Base-by-base conservation (phyloP, 2,113 vertebrate species). In the Anolis sagrei region DNA sequence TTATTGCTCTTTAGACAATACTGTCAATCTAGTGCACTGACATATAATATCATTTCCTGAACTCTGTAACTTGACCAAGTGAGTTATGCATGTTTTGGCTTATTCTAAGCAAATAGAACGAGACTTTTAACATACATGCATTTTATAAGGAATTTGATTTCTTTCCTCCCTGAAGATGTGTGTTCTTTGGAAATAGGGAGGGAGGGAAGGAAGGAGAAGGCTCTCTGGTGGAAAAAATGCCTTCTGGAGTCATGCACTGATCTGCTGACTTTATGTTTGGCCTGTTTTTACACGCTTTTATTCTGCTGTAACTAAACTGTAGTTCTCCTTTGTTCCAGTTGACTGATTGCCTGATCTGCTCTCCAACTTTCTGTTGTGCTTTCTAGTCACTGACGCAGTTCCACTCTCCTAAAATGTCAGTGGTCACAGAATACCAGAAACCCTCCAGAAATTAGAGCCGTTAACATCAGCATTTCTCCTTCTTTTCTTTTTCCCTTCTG, bases 321-420 rank as follows among this genome's bases (percentile, higher is more conserved):
- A 80, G 70, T 80, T 80, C 78, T 58, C 72, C 74, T 68, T 84
- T 74, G 77, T 84, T 84, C 77, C 61, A 76, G 77, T 79, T 84
- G 68, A 76, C 58, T 69, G 77, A 7, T 27, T 84, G 70, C 82
- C 62, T 79, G 66, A 75, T 82, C 72, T 13, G 44, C 0, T 44
- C 61, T 74, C 76, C 91, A 83, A 84, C 19, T 86, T 82, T 70
- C 81, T 84, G 86, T 83, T 74, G 85, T 48, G 81, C 87, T 85
- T 83, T 89, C 88, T 77, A 89, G 84, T 74, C 82, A 58, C 70
- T 36, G 79, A 82, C 84, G 32, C 77, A 27, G 76, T 85, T 88
- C 77, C 75, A 66, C 68, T 70, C 68, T 79, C 48, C 90, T 90
- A 80, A 58, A 88, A 88, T 83, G 78, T 80, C 83, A 84, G 54